These are phyloP conservation scores for Cyclopterus lumpus DNA, from an alignment of 2,797 vertebrate species.

Conservation along the genomic window DNA sequence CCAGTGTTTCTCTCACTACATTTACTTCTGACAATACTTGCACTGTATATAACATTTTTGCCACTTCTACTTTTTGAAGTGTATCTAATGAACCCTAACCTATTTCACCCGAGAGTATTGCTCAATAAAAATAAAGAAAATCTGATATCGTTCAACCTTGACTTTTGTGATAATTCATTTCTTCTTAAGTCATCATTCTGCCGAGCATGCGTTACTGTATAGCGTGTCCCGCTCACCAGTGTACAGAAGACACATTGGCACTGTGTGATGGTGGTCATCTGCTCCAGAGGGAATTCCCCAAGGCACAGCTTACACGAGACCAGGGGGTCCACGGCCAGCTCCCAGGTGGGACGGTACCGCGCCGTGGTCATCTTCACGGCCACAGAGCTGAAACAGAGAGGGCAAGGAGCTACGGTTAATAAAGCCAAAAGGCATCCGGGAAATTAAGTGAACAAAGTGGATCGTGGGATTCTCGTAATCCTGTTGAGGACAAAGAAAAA, in stretches of 20 bases:
- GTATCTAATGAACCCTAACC: background rate
- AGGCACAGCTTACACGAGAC: conserved; percentile 99
- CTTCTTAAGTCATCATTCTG: background rate
- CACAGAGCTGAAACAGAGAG: conserved; percentile 62
- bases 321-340: conserved; percentile 96
- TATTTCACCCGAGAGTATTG: background rate
- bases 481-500: background rate
- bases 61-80: background rate
- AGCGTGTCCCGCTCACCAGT: conserved; percentile 85
- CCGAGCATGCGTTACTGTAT: conserved; percentile 57
- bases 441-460: background rate
- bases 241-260: conserved; percentile 99
- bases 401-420: conserved; percentile 2
- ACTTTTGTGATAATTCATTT: background rate
- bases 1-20: background rate
- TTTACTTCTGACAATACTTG: conserved; percentile 7
- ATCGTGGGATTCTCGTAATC: background rate
- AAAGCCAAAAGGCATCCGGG: background rate
- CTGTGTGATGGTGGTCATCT: conserved; percentile 98
- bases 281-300: conserved; percentile 96
- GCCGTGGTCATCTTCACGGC: conserved; percentile 92
- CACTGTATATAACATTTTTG: background rate
- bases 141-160: background rate
- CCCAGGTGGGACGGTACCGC: conserved; percentile 95
- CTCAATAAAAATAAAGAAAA: background rate